Evolutionary conservation across 2,113 vertebrate species (phyloP).

Genomic region (Oncorhynchus keta): DNA sequence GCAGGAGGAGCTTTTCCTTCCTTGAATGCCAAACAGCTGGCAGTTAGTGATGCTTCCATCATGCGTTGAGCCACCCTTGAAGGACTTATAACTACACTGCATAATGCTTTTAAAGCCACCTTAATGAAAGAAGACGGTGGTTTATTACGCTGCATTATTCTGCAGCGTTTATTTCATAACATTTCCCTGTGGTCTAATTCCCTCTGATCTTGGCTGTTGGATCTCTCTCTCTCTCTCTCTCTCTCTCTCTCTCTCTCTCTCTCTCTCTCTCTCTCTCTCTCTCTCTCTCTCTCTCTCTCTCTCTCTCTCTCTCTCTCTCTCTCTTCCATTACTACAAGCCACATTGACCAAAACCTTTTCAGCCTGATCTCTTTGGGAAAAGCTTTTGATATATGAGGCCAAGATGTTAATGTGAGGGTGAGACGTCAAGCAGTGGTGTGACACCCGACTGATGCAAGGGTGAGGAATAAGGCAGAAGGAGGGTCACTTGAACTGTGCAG

Average conservation of each 20-base stretch:
- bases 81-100: slow-evolving; percentile 57
- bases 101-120: slow-evolving; percentile 43
- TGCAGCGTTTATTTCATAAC: slow-evolving; percentile 38
- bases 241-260: too few species aligned
- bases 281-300: too few species aligned
- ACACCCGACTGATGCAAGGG: too few species aligned
- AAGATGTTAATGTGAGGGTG: not conserved
- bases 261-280: slow-evolving; percentile 17
- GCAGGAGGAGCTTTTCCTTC: slow-evolving; percentile 72
- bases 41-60: slow-evolving; percentile 82
- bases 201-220: slow-evolving; percentile 35
- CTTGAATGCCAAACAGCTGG: slow-evolving; percentile 84
- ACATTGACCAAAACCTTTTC: slow-evolving; percentile 42
- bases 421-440: too few species aligned
- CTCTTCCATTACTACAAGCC: slow-evolving; percentile 32
- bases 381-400: slow-evolving; percentile 23
- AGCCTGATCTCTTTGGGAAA: slow-evolving; percentile 14
- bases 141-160: slow-evolving; percentile 48
- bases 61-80: slow-evolving; percentile 70
- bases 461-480: too few species aligned
- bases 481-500: too few species aligned
- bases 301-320: too few species aligned
- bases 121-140: slow-evolving; percentile 66
- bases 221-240: slow-evolving; percentile 21
- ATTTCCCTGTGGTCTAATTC: slow-evolving; percentile 37